A percentile compares a stretch with the other conserved stretches of the same genome.
Conservation (phyloP, 2,888 invertebrate species). For the Eupithecia subumbrata region DNA sequence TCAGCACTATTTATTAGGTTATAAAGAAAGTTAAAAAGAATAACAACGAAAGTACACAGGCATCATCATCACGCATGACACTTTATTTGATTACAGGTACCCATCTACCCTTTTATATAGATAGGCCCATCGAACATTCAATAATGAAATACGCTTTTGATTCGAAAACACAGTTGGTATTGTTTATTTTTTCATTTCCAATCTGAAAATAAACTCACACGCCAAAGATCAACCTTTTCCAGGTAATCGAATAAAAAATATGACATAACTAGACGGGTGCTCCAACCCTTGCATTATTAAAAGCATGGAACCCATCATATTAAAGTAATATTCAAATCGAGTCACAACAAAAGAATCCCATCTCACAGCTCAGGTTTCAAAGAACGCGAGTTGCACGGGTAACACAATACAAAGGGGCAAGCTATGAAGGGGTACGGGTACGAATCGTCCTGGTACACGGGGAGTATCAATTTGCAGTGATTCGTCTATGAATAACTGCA, state of each 20-base stretch:
- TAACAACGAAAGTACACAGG: not conserved
- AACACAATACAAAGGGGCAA: slow-evolving; percentile 75
- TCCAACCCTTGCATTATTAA: slow-evolving; percentile 59
- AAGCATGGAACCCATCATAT: slow-evolving; percentile 67
- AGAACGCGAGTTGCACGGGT: slow-evolving; percentile 73
- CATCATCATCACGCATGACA: not conserved
- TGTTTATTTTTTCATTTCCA: slow-evolving; percentile 27
- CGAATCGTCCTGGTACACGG: slow-evolving; percentile 20
- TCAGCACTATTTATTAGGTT: not conserved
- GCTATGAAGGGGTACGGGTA: slow-evolving; percentile 50
- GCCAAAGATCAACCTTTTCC: slow-evolving; percentile 29
- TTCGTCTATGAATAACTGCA: slow-evolving; percentile 10
- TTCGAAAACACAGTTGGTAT: slow-evolving; percentile 15
- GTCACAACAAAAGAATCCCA: slow-evolving; percentile 77
- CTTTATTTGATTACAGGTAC: not conserved
- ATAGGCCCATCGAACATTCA: slow-evolving; percentile 1
- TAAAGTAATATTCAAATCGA: slow-evolving; percentile 80
- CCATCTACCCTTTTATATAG: not conserved
- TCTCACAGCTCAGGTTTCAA: slow-evolving; percentile 73
- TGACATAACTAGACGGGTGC: slow-evolving; percentile 29
- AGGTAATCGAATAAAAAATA: slow-evolving; percentile 42
- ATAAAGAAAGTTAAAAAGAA: not conserved
- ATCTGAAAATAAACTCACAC: slow-evolving; percentile 30
- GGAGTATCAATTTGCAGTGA: slow-evolving; percentile 25
- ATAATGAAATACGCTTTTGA: not conserved